A percentile compares a stretch with the other conserved stretches of the same genome.
These are phyloP conservation scores for Paramormyrops kingsleyae DNA, from an alignment of 2,113 vertebrate genomes.

Conservation along the genomic window DNA sequence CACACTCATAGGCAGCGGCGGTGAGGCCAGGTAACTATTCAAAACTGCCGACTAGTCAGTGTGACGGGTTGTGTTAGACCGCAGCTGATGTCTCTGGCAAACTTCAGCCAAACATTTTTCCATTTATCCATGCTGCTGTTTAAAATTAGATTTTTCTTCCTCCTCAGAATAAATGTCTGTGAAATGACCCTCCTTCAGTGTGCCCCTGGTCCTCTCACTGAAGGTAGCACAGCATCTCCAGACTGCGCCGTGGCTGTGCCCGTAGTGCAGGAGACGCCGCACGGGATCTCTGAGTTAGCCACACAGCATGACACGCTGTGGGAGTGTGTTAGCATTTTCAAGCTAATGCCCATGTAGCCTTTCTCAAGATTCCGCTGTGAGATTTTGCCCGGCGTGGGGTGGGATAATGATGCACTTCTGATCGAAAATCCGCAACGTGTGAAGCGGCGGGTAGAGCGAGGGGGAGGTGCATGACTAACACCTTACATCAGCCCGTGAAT, in stretches of 20 bases:
- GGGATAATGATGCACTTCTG: neutral
- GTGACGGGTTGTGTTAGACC: neutral
- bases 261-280: neutral
- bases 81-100: no score
- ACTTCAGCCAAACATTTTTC: neutral
- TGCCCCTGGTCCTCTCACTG: neutral
- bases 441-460: neutral
- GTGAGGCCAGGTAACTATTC: neutral
- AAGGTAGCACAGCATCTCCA: neutral
- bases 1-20: neutral
- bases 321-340: neutral
- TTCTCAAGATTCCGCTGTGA: neutral
- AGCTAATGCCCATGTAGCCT: neutral
- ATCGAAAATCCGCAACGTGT: neutral
- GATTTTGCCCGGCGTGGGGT: neutral
- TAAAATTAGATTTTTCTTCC: neutral
- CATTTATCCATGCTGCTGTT: neutral
- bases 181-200: neutral
- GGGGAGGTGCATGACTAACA: neutral
- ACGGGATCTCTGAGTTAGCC: neutral
- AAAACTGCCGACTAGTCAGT: neutral
- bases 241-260: neutral
- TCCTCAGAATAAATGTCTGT: neutral
- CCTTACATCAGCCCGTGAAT: constrained; percentile 1
- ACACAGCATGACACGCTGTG: neutral